Base-by-base conservation (phyloP, 2,888 invertebrate species). In the Ganaspis brasiliensis region DNA sequence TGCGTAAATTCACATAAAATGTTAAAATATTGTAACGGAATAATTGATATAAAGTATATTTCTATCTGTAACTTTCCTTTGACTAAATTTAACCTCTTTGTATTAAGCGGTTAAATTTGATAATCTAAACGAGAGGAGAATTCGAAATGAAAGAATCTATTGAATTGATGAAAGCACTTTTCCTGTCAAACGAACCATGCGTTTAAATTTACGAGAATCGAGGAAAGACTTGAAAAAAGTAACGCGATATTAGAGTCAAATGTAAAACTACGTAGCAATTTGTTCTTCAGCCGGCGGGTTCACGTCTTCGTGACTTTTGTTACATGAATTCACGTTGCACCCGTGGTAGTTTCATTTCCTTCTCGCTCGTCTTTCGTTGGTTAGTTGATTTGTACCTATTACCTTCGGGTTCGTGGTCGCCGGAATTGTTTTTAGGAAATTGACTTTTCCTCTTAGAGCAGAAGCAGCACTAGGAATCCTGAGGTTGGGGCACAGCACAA, bases 351-450 rank as follows among this genome's bases (percentile, higher is more conserved):
- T 87, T 86, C 85, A 87, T 87, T 87, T 84, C 85, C 81, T 85
- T 87, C 84, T 79, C 86, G 79, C 81, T 74, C 79, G 78, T 81
- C 80, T 67, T 24, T 67, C 67, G 72, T 73, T 72, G 77, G 72
- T 73, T 75, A 75, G 79, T 84, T 83, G 83, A 86, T 83, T 84
- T 79, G 79, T 82, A 82, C 83, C 82, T 86, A 86, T 86, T 85
- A 82, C 84, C 79, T 79, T 76, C 79, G 79, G 82, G 80, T 79
- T 80, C 80, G 80, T 78, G 83, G 82, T 86, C 80, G 80, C 78
- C 84, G 81, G 83, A 87, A 87, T 86, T 87, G 88, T 87, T 87
- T 87, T 87, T 86, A 84, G 85, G 84, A 88, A 87, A 87, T 87
- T 87, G 87, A 88, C 87, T 87, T 87, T 86, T 84, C 82, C 84